Base-by-base conservation (phyloP, 2,113 vertebrate genomes). In the Eurystomus gularis region DNA sequence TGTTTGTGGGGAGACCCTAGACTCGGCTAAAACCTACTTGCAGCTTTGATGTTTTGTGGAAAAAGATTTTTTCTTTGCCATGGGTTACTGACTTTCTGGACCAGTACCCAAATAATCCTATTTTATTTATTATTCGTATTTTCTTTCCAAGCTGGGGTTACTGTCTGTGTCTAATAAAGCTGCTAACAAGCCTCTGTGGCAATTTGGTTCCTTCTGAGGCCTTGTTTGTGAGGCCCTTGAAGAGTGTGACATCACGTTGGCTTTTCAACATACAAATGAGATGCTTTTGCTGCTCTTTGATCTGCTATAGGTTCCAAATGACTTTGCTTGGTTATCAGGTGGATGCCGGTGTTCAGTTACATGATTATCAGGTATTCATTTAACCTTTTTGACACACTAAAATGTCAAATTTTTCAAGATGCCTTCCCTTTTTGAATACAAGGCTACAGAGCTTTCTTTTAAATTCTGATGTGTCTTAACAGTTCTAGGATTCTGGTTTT, bases 91-190 rank as follows among this genome's bases (percentile, higher is more conserved):
- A 52, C 18, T 89, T 87, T 71, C 48, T 88, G 60, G 17, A 86
- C 31, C 61, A 72, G 61, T 54, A 68, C 20, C 11, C 49, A 88
- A 51, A 71, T 81, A 86, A 86, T 44, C 39, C 37, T 75, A n/a
- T 73, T 95, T 73, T 86, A 70, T 90, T 80, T 92, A 83, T 88
- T 86, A 65, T 73, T 73, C 37, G 64, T 70, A 65, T 49, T 95
- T 94, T 90, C 24, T 83, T 75, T 86, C 64, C 35, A 57, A 78
- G 42, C 35, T 81, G 26, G 6, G 19, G 35, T 92, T 88, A 64
- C 48, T 64, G 16, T 62, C 49, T 86, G 11, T 64, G 48, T 78
- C 68, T 82, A 78, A 87, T 57, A 93, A 64, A 86, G 33, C 54
- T 49, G n/a, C 48, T 94, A 90, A 90, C 48, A 91, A 95, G 26